Evolutionary conservation across 37 sponge, comb jelly and placozoan species (phyloP).

Genomic region (Halisarca cf. caerulea): DNA sequence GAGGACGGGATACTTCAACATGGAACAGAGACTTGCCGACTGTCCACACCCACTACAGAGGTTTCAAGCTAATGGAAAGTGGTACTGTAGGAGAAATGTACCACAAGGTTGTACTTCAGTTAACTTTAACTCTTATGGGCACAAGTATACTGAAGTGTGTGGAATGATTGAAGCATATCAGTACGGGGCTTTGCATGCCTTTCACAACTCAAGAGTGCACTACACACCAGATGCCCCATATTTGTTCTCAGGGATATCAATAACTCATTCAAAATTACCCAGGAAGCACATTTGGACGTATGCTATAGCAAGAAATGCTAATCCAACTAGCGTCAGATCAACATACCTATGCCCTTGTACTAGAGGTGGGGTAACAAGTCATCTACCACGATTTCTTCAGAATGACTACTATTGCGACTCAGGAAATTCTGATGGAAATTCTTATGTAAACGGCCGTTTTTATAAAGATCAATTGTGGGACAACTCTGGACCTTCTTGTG

Average conservation of each 20-base stretch:
- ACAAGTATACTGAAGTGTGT: neutral
- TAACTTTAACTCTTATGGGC: neutral
- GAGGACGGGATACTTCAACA: constrained; percentile 7
- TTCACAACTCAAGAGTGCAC: neutral
- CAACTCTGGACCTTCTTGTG: constrained; percentile 13
- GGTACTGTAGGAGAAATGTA: neutral
- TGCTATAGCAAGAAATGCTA: neutral
- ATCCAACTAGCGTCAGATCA: too few species aligned
- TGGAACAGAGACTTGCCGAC: neutral
- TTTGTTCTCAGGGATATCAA: neutral
- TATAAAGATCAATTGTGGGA: neutral
- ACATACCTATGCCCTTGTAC: neutral
- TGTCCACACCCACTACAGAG: neutral
- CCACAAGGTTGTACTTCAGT: neutral
- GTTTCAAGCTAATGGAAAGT: neutral
- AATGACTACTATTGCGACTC: neutral
- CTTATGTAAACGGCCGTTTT: neutral
- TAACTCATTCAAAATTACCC: neutral
- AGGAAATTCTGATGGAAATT: neutral
- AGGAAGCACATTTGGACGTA: constrained; percentile 9
- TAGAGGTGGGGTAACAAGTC: neutral
- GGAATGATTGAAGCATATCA: constrained; percentile 15
- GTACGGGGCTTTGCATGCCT: neutral
- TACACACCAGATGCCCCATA: neutral
- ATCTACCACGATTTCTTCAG: neutral